Evolutionary conservation across 2,888 invertebrate genomes (phyloP).

Genomic region (Malachius bipustulatus): DNA sequence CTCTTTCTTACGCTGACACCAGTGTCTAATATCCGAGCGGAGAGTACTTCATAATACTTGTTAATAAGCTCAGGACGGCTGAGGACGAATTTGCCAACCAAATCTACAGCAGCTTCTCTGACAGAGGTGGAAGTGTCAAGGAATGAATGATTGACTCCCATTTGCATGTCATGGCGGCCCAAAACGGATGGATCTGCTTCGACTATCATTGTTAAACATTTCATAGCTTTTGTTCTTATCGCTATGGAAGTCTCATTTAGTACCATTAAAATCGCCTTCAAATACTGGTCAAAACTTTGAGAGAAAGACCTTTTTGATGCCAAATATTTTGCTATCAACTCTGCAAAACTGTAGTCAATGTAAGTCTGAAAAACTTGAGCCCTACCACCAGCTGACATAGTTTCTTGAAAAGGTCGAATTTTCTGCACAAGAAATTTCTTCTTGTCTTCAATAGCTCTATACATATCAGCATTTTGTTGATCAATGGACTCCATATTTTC

Average conservation of each 20-base stretch:
- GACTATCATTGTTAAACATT: constrained; percentile 95
- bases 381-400: constrained; percentile 57
- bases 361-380: constrained; percentile 82
- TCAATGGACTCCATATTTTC: constrained; percentile 41
- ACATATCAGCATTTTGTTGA: constrained; percentile 54
- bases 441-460: constrained; percentile 67
- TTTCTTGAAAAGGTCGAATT: constrained; percentile 64
- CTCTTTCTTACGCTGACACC: constrained; percentile 98
- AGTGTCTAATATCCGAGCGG: constrained; percentile 91
- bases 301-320: constrained; percentile 97
- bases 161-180: constrained; percentile 87
- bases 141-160: constrained; percentile 90
- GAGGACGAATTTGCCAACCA: constrained; percentile 96
- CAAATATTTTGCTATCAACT: constrained; percentile 81
- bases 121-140: constrained; percentile 98
- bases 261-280: constrained; percentile 77
- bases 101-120: constrained; percentile 95
- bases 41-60: constrained; percentile 95
- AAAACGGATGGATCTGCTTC: constrained; percentile 93
- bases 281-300: constrained; percentile 89
- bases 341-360: constrained; percentile 84
- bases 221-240: constrained; percentile 97
- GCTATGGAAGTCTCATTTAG: constrained; percentile 86
- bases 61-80: constrained; percentile 92
- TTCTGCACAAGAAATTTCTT: constrained; percentile 78